A percentile compares a stretch with the other conserved stretches of the same genome.
Evolutionary conservation across 2,113 vertebrate genomes (phyloP).

Genomic region (Petroica traversi): DNA sequence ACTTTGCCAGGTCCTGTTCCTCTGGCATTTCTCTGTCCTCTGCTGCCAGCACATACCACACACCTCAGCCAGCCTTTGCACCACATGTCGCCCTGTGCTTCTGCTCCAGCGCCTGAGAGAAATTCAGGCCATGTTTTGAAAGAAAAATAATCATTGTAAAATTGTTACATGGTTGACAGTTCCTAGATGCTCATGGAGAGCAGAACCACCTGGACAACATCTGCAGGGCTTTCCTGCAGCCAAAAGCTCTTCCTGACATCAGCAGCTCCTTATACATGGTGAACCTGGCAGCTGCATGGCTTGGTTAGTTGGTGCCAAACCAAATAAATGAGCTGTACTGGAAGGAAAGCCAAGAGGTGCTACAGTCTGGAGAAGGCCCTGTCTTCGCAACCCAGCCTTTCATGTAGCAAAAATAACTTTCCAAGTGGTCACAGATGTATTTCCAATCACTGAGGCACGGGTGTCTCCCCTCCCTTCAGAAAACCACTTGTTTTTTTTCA

Average conservation of each 20-base stretch:
- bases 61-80: neutral
- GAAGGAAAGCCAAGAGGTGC: conserved; percentile 26
- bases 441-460: neutral
- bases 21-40: neutral
- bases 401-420: conserved; percentile 31
- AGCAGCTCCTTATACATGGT: conserved; percentile 26
- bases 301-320: neutral
- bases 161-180: neutral
- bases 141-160: neutral
- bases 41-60: neutral
- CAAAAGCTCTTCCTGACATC: conserved; percentile 37
- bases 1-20: fast-evolving
- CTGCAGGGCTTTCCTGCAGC: conserved; percentile 10
- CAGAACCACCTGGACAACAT: conserved; percentile 48
- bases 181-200: neutral
- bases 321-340: conserved; percentile 46
- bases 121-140: neutral
- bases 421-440: neutral
- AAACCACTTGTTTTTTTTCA: neutral
- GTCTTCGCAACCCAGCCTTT: neutral
- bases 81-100: fast-evolving
- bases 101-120: neutral
- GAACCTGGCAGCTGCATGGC: conserved; percentile 7
- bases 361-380: conserved; percentile 16
- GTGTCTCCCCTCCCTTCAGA: neutral